Conservation (phyloP, 2,888 invertebrate species). For the Agrotis exclamationis region DNA sequence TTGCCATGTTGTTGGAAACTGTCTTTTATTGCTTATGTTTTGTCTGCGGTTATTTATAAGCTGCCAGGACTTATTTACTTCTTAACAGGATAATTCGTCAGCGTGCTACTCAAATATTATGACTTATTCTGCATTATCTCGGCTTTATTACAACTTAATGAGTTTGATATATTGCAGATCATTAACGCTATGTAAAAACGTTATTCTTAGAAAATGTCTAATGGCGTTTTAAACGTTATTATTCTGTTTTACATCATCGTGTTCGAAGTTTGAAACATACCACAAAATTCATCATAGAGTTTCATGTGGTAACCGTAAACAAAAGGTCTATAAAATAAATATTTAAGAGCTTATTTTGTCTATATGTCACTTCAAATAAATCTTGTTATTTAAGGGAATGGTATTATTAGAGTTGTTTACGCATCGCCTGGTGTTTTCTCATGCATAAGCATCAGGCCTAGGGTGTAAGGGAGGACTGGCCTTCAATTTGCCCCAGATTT, state of each 20-base stretch:
- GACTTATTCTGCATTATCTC: slow-evolving; percentile 7
- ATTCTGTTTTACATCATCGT: slow-evolving; percentile 16
- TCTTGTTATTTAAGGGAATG: slow-evolving; percentile 41
- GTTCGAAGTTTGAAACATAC: slow-evolving; percentile 6
- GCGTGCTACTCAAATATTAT: slow-evolving; percentile 26
- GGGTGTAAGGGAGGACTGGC: slow-evolving; percentile 52
- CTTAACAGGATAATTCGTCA: slow-evolving; percentile 27
- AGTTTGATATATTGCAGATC: slow-evolving; percentile 21
- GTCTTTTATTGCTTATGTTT: slow-evolving; percentile 49
- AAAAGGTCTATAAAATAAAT: background rate
- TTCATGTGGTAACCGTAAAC: slow-evolving; percentile 16
- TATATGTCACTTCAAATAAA: slow-evolving; percentile 45
- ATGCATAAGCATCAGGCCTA: slow-evolving; percentile 73
- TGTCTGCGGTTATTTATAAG: slow-evolving; percentile 40
- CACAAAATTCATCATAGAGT: slow-evolving; percentile 7
- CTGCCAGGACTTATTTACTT: slow-evolving; percentile 6
- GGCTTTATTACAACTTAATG: background rate
- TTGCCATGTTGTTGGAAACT: slow-evolving; percentile 59
- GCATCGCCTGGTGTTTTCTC: slow-evolving; percentile 64
- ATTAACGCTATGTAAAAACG: slow-evolving; percentile 2
- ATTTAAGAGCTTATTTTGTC: slow-evolving; percentile 32
- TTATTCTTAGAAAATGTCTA: slow-evolving; percentile 13
- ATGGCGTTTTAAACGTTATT: slow-evolving; percentile 3
- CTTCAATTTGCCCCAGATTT: slow-evolving; percentile 60
- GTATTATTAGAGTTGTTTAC: slow-evolving; percentile 62